Evolutionary conservation across 2,113 vertebrate species (phyloP).

Genomic region (Zapus hudsonius): DNA sequence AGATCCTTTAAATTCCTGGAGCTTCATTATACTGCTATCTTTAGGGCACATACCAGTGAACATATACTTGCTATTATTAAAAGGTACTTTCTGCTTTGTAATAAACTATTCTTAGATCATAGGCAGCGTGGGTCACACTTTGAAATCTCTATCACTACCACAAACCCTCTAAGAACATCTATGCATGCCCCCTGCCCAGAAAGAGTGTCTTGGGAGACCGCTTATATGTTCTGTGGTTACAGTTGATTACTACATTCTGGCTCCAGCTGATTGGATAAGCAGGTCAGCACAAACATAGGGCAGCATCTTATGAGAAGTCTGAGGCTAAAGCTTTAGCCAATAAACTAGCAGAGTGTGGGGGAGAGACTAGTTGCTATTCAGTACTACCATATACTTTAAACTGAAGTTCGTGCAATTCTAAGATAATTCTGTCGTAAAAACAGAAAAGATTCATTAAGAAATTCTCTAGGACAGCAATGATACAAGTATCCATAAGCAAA

Average conservation of each 20-base stretch:
- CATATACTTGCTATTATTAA: background rate
- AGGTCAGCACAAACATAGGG: background rate
- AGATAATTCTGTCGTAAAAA: background rate
- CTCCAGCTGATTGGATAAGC: background rate
- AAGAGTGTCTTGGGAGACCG: background rate
- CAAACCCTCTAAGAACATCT: background rate
- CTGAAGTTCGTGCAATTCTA: background rate
- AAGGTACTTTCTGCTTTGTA: background rate
- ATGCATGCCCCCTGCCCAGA: background rate
- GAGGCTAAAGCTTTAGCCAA: background rate
- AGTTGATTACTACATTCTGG: background rate
- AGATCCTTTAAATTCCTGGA: background rate
- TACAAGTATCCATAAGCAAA: background rate
- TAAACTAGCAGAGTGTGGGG: background rate
- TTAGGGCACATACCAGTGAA: background rate
- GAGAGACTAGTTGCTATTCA: background rate
- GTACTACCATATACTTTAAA: background rate
- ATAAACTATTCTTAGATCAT: slow-evolving; percentile 11
- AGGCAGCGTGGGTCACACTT: background rate
- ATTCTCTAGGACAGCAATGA: background rate
- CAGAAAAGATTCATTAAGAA: background rate
- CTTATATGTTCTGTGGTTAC: background rate
- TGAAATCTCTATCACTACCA: background rate
- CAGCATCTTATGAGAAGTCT: background rate
- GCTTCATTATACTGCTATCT: background rate